Base-by-base conservation (phyloP, 2,888 invertebrate genomes). In the Chaetoderma sp. region DNA sequence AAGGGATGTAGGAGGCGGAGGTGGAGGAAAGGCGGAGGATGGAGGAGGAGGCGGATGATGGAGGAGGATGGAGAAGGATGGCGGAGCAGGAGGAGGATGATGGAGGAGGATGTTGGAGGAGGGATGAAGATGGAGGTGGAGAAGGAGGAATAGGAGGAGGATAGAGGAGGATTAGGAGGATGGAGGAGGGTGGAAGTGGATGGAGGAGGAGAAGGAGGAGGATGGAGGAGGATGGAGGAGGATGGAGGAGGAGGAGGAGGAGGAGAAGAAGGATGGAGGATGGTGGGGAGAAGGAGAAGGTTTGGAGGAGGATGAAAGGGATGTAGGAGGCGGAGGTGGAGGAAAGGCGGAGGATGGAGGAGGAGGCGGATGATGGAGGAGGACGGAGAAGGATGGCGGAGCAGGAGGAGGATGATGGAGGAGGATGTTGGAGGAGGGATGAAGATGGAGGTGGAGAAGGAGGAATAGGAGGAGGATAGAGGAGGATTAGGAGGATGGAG, bases 211-310 rank as follows among this genome's bases (percentile, higher is more conserved):
- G n/a, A n/a, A n/a, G n/a, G 39, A n/a, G n/a, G 39, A n/a, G n/a
- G n/a, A n/a, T 13, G 39, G 39, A 36, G 39, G 39, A 36, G 39
- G 39, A 36, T 13, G 39, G 39, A 39, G 25, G 54, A 21, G 16
- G 63, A 30, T 30, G 70, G 28, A 61, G 60, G 21, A 68, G 68
- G 27, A n/a, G n/a, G n/a, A n/a, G n/a, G 39, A n/a, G 39, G n/a
- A 36, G 10, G 39, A 36, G 10, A 36, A n/a, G 73, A 65, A 32
- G 68, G 70, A 39, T 25, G 21, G 59, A 23, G 47, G n/a, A 5
- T 10, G 55, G 21, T 13, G 39, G 39, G n/a, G 39, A n/a, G n/a
- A n/a, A n/a, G n/a, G 39, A 36, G n/a, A 13, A n/a, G 39, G n/a
- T 10, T 36, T 10, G 10, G 39, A 13, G 10, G 10, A 54, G 60